Conservation (phyloP, 2,888 invertebrate genomes). For the Nomada fabriciana region DNA sequence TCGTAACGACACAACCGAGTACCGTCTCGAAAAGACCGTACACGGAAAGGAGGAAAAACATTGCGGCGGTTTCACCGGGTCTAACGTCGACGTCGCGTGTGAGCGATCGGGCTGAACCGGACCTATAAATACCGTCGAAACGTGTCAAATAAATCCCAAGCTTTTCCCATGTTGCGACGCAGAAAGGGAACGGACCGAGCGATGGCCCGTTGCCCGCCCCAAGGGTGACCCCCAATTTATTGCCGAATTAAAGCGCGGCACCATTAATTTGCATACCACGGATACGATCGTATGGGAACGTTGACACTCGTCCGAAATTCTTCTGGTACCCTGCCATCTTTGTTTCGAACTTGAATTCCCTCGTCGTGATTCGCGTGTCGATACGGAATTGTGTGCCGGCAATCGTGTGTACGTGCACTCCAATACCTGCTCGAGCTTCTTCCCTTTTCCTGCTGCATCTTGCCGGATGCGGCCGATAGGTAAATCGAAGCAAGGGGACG, state of each 20-base stretch:
- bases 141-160: constrained; percentile 84
- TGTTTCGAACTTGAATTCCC: not conserved
- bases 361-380: no score
- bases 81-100: constrained; percentile 70
- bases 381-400: no score
- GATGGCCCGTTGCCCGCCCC: constrained; percentile 81
- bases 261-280: constrained; percentile 83
- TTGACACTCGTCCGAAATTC: constrained; percentile 55
- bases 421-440: not conserved
- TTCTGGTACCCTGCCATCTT: constrained; percentile 40
- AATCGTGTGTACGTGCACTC: no score
- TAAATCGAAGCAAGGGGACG: not conserved
- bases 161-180: constrained; percentile 82
- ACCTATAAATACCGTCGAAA: constrained; percentile 84
- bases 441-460: not conserved
- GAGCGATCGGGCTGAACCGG: constrained; percentile 78
- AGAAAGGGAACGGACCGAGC: constrained; percentile 80
- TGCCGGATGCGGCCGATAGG: not conserved
- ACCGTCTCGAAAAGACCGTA: constrained; percentile 28
- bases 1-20: constrained; percentile 3
- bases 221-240: constrained; percentile 84
- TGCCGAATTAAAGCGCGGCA: constrained; percentile 84
- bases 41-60: constrained; percentile 34
- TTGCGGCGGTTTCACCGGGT: constrained; percentile 71
- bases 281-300: constrained; percentile 65